Evolutionary conservation across 2,888 invertebrate genomes (phyloP).

Genomic region (Drosophila incognita): DNA sequence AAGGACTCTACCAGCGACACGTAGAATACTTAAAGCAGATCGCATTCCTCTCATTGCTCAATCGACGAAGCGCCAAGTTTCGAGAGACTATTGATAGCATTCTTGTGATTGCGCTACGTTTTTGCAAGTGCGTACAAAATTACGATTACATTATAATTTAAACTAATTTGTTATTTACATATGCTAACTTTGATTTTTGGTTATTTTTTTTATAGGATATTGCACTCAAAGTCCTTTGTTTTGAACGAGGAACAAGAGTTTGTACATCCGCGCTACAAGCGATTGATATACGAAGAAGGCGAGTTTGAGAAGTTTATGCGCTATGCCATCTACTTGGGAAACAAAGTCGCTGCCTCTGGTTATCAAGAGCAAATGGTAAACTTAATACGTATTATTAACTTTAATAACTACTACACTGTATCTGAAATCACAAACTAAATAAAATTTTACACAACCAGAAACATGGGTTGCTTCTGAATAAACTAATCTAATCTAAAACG

Average conservation of each 20-base stretch:
- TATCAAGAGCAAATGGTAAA: conserved; percentile 85
- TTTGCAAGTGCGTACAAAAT: conserved; percentile 78
- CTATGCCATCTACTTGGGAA: conserved; percentile 84
- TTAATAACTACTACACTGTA: conserved; percentile 83
- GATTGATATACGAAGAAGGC: conserved; percentile 80
- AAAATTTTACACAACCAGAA: not conserved
- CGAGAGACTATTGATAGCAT: conserved; percentile 90
- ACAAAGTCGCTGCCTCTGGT: conserved; percentile 83
- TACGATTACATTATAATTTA: not conserved
- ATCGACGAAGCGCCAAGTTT: conserved; percentile 89
- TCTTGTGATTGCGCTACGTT: conserved; percentile 89
- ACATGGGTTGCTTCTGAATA: not conserved
- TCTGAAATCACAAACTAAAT: conserved; percentile 26
- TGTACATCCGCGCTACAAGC: conserved; percentile 83
- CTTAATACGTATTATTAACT: conserved; percentile 84
- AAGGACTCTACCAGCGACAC: conserved; percentile 90
- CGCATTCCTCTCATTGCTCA: conserved; percentile 90
- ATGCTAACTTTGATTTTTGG: not conserved
- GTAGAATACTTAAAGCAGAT: conserved; percentile 91
- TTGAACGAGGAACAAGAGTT: conserved; percentile 69
- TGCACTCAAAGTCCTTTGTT: conserved; percentile 80
- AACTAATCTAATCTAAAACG: not conserved
- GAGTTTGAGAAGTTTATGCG: conserved; percentile 84
- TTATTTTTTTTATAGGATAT: conserved; percentile 63
- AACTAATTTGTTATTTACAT: not conserved